A percentile compares a stretch with the other conserved stretches of the same genome.
Conservation (phyloP, 2,888 invertebrate species). For the Eupsilia transversa region DNA sequence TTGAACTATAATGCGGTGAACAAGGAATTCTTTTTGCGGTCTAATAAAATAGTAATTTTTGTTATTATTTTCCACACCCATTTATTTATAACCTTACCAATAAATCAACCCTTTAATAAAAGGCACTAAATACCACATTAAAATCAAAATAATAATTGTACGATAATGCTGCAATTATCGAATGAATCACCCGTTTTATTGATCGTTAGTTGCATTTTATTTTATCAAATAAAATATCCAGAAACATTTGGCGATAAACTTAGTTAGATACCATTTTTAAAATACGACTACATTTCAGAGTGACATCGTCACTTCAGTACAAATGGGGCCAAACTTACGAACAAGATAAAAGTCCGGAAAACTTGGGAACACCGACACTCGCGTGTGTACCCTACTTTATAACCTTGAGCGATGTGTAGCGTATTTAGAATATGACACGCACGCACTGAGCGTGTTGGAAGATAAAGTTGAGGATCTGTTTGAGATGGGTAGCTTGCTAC, state of each 20-base stretch:
- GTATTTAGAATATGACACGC: conserved; percentile 38
- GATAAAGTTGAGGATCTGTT: conserved; percentile 35
- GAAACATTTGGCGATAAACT: background rate
- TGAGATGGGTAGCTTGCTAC: background rate
- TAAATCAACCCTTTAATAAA: background rate
- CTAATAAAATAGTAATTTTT: too few species aligned
- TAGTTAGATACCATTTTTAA: background rate
- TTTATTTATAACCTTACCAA: background rate
- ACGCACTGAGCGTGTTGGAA: conserved; percentile 12
- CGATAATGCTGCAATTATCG: background rate
- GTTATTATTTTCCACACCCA: background rate
- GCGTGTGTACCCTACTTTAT: conserved; percentile 39
- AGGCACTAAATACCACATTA: too few species aligned
- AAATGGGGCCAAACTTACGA: conserved; percentile 36
- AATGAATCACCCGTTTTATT: background rate
- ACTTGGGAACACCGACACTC: conserved; percentile 22
- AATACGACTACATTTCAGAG: background rate
- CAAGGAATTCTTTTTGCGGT: background rate
- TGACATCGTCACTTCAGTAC: conserved; percentile 20
- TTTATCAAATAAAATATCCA: background rate
- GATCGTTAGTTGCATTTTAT: background rate
- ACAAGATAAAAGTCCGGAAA: conserved; percentile 50
- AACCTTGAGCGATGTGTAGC: conserved; percentile 33
- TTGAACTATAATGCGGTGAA: background rate
- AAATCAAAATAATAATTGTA: background rate